These are phyloP conservation scores for Bovichtus variegatus DNA, from an alignment of 2,797 vertebrate species.

Conservation along the genomic window DNA sequence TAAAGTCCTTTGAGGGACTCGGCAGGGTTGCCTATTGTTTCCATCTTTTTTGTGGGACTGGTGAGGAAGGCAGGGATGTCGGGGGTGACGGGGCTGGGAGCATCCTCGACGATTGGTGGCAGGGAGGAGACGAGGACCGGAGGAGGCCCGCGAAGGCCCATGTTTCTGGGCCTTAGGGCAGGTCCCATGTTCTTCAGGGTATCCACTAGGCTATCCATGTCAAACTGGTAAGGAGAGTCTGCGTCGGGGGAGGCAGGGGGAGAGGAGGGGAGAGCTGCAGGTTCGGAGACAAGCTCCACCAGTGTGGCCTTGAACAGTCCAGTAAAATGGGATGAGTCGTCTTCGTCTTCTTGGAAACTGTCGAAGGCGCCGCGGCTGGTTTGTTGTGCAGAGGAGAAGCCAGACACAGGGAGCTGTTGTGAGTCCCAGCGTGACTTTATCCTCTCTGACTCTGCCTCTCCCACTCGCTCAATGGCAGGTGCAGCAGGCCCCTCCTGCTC, in stretches of 20 bases:
- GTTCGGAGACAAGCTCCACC: conserved; percentile 80
- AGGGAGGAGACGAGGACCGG: conserved; percentile 79
- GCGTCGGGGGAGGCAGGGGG: conserved; percentile 74
- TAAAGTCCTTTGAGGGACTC: conserved; percentile 43
- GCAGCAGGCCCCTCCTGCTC: conserved; percentile 63
- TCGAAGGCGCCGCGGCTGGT: conserved; percentile 2
- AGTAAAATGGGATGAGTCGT: conserved; percentile 41
- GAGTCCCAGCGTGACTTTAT: conserved; percentile 58
- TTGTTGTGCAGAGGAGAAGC: not conserved
- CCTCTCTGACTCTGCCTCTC: conserved; percentile 34
- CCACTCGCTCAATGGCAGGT: conserved; percentile 67
- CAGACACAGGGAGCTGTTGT: conserved; percentile 21
- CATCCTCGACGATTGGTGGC: conserved; percentile 91
- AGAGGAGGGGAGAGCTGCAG: conserved; percentile 63
- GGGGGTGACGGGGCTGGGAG: conserved; percentile 27
- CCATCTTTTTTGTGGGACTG: not conserved
- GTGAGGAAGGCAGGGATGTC: conserved; percentile 2
- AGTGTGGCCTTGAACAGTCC: conserved; percentile 83
- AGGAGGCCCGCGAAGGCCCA: conserved; percentile 53
- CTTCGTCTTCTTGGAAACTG: conserved; percentile 19
- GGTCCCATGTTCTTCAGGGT: conserved; percentile 92
- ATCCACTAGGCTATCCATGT: conserved; percentile 92
- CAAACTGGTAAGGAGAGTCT: conserved; percentile 73
- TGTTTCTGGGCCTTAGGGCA: conserved; percentile 81
- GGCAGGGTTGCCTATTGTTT: not conserved